Conservation (phyloP, 1,140 invertebrate genomes). For the Sycophila sp. region DNA sequence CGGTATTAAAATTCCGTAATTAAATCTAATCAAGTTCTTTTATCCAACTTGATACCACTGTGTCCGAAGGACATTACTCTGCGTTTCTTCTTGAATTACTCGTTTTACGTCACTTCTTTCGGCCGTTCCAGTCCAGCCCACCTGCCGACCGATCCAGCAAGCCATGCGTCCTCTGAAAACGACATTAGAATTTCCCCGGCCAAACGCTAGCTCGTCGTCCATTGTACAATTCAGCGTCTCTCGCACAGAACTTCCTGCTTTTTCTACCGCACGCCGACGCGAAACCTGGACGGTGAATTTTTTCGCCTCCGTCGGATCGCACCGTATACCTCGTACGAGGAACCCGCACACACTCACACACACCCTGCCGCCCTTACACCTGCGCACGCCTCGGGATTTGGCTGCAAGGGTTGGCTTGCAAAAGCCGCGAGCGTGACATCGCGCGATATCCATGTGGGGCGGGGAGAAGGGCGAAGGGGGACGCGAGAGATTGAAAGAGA, state of each 20-base stretch:
- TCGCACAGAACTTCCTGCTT: neutral
- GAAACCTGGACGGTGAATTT: neutral
- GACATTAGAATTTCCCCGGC: slow-evolving; percentile 54
- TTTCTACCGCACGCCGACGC: no score
- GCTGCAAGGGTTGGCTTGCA: neutral
- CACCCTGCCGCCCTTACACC: slow-evolving; percentile 37
- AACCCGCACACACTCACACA: no score
- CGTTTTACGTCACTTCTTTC: neutral
- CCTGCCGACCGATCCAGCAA: neutral
- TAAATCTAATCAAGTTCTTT: no score
- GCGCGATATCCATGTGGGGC: neutral
- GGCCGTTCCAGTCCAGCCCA: neutral
- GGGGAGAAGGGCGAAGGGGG: neutral
- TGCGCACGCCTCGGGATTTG: no score
- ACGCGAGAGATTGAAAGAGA: slow-evolving; percentile 4
- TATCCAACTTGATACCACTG: no score
- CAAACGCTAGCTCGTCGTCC: no score
- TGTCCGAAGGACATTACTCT: no score
- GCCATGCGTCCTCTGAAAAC: slow-evolving; percentile 51
- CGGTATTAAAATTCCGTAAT: no score
- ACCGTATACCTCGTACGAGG: neutral
- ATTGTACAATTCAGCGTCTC: neutral
- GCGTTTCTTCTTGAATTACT: neutral
- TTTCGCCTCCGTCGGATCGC: neutral
- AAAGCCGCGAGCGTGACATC: neutral